Base-by-base conservation (phyloP, 1,140 invertebrate genomes). In the Drosophila neocordata region DNA sequence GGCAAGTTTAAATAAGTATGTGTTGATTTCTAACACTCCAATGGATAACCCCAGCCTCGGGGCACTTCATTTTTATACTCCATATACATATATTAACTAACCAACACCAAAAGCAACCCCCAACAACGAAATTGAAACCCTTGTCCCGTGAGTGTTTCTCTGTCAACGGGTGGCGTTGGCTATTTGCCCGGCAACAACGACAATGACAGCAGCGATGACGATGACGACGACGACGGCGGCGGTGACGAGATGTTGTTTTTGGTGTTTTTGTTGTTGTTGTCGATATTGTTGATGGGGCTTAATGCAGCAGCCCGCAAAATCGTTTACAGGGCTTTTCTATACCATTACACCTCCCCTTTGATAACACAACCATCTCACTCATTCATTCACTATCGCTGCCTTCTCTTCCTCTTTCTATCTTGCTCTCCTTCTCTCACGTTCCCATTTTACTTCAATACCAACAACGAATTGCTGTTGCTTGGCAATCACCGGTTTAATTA, bases 401-500 rank as follows among this genome's bases (percentile, higher is more conserved):
- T 7, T 27, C 34, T 7, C n/a, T 7, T 1, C 6, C 24, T 18
- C 27, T 12, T 24, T 55, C 34, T 27, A 24, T 12, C 9, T n/a
- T n/a, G n/a, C 1, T 18, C 65, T 12, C 13, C 22, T 15, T 41
- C 24, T 5, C 44, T 24, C 37, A 24, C 13, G 18, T 9, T 27
- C 37, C 6, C 13, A 12, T 37, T 18, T 12, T 37, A 12, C 27
- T 13, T 48, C 3, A 48, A 48, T 9, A 48, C 41, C 15, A 48
- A 48, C 41, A 48, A 48, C 24, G 22, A 31, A 55, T 55, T 55
- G 12, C 27, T 18, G 59, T 62, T 61, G 64, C 58, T 62, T 65
- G 48, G 55, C 64, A 67, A 59, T 75, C 69, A 48, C 11, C 18
- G 69, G 34, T 56, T 68, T 73, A 76, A 76, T 75, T 75, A 72